Evolutionary conservation across 2,797 vertebrate genomes (phyloP).

Genomic region (Peromyscus melanophrys): DNA sequence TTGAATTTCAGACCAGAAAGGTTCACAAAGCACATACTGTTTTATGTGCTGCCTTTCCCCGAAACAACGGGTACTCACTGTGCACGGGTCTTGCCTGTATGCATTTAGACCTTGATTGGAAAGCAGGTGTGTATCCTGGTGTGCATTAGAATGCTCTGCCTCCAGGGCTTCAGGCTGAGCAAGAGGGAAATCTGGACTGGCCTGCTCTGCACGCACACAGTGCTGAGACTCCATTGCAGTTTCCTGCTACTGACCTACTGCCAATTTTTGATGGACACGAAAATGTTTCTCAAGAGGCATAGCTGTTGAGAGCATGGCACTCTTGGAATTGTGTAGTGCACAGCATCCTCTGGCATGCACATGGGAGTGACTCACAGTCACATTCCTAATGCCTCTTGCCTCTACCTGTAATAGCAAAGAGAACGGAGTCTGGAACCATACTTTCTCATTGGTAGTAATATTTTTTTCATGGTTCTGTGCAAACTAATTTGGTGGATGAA

Average conservation of each 20-base stretch:
- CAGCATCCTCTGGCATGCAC: not conserved
- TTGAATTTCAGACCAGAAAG: slow-evolving; percentile 7
- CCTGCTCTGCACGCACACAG: not conserved
- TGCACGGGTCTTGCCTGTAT: not conserved
- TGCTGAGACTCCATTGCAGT: not conserved
- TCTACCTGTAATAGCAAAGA: slow-evolving; percentile 23
- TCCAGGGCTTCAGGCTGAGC: not conserved
- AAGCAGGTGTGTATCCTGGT: not conserved
- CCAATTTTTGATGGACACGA: not conserved
- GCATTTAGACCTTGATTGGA: not conserved
- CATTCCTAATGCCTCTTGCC: not conserved
- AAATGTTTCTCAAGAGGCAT: not conserved
- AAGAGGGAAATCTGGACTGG: not conserved
- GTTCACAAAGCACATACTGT: not conserved
- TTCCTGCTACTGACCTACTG: not conserved
- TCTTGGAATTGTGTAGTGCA: not conserved
- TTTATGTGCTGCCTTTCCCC: not conserved
- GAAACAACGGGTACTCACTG: not conserved
- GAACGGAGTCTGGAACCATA: not conserved
- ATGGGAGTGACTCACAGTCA: not conserved
- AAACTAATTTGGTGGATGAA: slow-evolving; percentile 53
- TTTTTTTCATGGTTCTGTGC: slow-evolving; percentile 23
- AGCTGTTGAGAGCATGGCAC: not conserved
- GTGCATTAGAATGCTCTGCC: not conserved
- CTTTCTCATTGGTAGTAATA: not conserved